Percentiles rank a stretch among this genome's conserved stretches.
phyloP scores from a whole-genome alignment of 2,797 vertebrate genomes.

The Haliaeetus albicilla region DNA sequence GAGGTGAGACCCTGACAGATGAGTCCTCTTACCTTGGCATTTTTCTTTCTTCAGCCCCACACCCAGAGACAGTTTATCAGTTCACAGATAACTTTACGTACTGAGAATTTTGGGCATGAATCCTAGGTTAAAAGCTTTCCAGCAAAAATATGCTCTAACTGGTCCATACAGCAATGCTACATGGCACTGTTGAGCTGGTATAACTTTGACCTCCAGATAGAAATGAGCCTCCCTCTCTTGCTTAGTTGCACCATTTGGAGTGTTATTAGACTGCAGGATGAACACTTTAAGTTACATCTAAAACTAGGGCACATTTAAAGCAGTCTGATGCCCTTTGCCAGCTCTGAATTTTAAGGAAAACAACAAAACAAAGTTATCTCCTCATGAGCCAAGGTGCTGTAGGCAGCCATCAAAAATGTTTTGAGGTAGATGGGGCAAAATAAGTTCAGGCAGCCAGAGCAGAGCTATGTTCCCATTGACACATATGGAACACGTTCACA shows the following conservation, averaged over 20 bases:
- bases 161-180: not conserved
- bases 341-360: not conserved
- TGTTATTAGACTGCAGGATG: not conserved
- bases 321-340: not conserved
- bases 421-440: not conserved
- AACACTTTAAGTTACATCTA: not conserved
- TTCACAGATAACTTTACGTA: not conserved
- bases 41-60: not conserved
- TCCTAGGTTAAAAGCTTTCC: not conserved
- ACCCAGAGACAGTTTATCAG: not conserved
- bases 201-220: not conserved
- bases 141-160: not conserved
- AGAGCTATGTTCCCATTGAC: not conserved
- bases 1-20: not conserved
- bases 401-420: not conserved
- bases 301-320: not conserved
- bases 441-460: not conserved
- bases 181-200: not conserved
- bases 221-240: not conserved
- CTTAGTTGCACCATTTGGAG: not conserved
- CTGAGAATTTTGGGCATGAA: not conserved
- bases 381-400: not conserved
- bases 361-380: not conserved
- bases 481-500: accelerated
- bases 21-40: not conserved